Percentiles rank a stretch among this genome's conserved stretches.
phyloP scores from a whole-genome alignment of 2,113 vertebrate species.

The Cavia aperea region DNA sequence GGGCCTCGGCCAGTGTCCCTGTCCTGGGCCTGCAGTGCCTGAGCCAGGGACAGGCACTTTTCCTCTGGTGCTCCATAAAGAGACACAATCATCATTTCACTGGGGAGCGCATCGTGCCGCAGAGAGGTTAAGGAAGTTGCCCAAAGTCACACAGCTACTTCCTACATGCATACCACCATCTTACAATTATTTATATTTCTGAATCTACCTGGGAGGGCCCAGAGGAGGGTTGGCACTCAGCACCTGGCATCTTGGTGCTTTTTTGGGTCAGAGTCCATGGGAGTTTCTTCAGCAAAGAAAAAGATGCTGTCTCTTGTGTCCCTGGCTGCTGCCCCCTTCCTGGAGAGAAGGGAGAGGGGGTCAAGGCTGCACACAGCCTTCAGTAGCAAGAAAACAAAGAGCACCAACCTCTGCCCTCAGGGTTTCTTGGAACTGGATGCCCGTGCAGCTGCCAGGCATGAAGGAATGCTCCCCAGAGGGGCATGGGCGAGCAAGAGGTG shows the following conservation, averaged over 20 bases:
- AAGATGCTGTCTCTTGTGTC: background rate
- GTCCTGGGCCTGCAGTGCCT: background rate
- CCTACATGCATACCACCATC: background rate
- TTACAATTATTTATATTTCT: background rate
- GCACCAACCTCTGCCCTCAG: background rate
- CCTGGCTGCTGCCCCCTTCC: background rate
- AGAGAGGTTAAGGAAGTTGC: background rate
- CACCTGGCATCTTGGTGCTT: background rate
- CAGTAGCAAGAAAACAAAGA: conserved; percentile 9
- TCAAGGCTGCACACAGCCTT: background rate
- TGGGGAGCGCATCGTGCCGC: background rate
- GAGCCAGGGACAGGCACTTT: background rate
- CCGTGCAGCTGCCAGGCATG: background rate
- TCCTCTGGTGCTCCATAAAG: background rate
- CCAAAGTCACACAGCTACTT: background rate
- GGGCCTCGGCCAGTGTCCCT: background rate
- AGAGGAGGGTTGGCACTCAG: background rate
- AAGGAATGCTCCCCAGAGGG: background rate
- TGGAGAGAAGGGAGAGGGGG: background rate
- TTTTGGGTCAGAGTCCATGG: background rate
- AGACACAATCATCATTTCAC: background rate
- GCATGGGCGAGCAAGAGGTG: background rate
- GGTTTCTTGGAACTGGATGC: background rate
- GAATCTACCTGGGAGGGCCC: background rate
- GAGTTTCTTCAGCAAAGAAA: background rate